These are phyloP conservation scores for Microcebus jonahi DNA, from an alignment of 2,113 vertebrate genomes.

Conservation along the genomic window DNA sequence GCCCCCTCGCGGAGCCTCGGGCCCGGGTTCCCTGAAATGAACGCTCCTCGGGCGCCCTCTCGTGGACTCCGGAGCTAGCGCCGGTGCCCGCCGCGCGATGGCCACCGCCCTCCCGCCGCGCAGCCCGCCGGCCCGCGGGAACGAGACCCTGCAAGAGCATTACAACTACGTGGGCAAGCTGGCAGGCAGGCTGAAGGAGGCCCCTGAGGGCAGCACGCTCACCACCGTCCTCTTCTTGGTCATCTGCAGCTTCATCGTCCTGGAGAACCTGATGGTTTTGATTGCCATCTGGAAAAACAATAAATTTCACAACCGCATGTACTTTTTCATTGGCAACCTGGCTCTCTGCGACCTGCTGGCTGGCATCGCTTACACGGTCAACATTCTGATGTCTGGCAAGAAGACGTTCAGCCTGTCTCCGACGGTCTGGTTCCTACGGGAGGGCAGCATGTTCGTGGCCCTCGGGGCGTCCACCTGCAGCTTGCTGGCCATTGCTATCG, in stretches of 20 bases:
- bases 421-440: slow-evolving; percentile 93
- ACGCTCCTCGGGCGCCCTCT: slow-evolving; percentile 83
- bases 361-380: slow-evolving; percentile 92
- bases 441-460: slow-evolving; percentile 97
- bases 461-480: slow-evolving; percentile 96
- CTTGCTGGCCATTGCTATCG: slow-evolving; percentile 96
- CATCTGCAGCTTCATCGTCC: slow-evolving; percentile 93
- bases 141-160: slow-evolving; percentile 85
- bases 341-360: slow-evolving; percentile 96
- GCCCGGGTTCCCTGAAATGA: slow-evolving; percentile 51
- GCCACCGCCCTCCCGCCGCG: slow-evolving; percentile 17
- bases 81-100: slow-evolving; percentile 69
- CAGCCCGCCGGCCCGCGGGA: slow-evolving; percentile 38
- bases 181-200: slow-evolving; percentile 79
- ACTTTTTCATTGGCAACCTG: slow-evolving; percentile 98
- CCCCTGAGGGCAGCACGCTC: slow-evolving; percentile 78
- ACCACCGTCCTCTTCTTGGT: slow-evolving; percentile 89
- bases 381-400: slow-evolving; percentile 95
- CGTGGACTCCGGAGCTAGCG: slow-evolving; percentile 75
- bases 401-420: slow-evolving; percentile 92
- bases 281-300: slow-evolving; percentile 97
- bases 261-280: slow-evolving; percentile 96
- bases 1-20: slow-evolving; percentile 10
- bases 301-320: slow-evolving; percentile 97
- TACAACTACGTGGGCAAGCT: slow-evolving; percentile 96